Conservation (phyloP, 2,888 invertebrate species). For the Chaetogeoica ovagalla region DNA sequence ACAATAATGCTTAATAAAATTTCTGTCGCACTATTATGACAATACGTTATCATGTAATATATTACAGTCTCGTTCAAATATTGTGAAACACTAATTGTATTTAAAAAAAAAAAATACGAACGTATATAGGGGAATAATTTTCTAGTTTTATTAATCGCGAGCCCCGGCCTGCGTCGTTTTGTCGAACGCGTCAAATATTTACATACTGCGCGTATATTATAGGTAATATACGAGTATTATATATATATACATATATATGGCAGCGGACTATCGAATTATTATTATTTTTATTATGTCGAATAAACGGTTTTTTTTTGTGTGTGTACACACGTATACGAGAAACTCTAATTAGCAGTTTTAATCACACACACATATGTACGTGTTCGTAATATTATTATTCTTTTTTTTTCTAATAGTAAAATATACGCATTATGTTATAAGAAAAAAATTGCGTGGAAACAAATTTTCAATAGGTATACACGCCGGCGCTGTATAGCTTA, state of each 20-base stretch:
- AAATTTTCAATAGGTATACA: conserved; percentile 4
- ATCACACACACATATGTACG: conserved; percentile 5
- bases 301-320: conserved; percentile 36
- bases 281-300: conserved; percentile 33
- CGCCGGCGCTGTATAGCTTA: too few relatives aligned
- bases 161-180: background rate
- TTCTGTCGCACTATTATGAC: background rate
- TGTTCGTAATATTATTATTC: too few relatives aligned
- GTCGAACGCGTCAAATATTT: conserved; percentile 41
- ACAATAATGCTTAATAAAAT: background rate
- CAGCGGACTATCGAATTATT: conserved; percentile 21
- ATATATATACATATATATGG: background rate
- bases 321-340: conserved; percentile 24
- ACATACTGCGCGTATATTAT: background rate
- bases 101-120: conserved; percentile 6
- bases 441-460: conserved; percentile 37
- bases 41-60: background rate
- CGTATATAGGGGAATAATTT: conserved; percentile 25
- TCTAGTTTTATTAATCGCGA: conserved; percentile 22
- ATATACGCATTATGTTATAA: background rate
- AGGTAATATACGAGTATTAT: too few relatives aligned
- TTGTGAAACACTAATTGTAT: conserved; percentile 18
- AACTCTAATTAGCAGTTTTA: conserved; percentile 47
- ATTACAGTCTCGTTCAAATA: conserved; percentile 12
- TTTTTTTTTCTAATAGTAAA: conserved; percentile 15